Base-by-base conservation (phyloP, 2,888 invertebrate genomes). In the Flexamia atlantica region DNA sequence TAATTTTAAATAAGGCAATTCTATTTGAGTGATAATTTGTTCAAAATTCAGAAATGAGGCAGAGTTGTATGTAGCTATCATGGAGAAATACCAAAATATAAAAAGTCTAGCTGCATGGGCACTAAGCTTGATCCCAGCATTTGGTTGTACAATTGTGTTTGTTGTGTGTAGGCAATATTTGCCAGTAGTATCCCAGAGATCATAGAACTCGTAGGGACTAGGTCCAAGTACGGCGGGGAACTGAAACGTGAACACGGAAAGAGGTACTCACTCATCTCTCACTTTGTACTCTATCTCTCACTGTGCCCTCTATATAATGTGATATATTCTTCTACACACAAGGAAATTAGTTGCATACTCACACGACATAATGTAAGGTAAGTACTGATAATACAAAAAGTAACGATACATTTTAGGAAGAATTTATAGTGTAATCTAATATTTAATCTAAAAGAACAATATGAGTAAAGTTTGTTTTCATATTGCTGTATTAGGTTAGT, bases 121-220 rank as follows among this genome's bases (percentile, higher is more conserved):
- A 46, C 7, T n/a, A 1, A 28, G 50, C 23, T 76, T 36, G 14
- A n/a, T 17, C 64, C 30, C 12, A 17, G 64, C 30, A 14, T 85
- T 88, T 87, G 88, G 86, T 87, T 87, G 88, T 89, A 88, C 68
- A 53, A 82, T 53, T 81, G 89, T 91, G 91, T 92, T 93, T 94
- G n/a, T 93, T 94, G 95, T 95, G 92, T 96, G 85, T 90, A 98
- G 98, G 99, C 98, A 93, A 98, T 99, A 95, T 99, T 99, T 96
- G 98, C 99, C 94, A 98, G 98, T 95, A 98, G 98, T 95, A 98
- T 99, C 93, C 99, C 99, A 92, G 99, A 99, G 96, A 98, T 99
- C 93, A 98, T 98, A 93, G 98, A 99, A 94, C 97, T 99, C 93
- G 97, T 99, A 94, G 98, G 98, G 93, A 97, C 97, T 94, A 96